Conservation (phyloP, 2,888 invertebrate species). For the Lucinisca nassula region DNA sequence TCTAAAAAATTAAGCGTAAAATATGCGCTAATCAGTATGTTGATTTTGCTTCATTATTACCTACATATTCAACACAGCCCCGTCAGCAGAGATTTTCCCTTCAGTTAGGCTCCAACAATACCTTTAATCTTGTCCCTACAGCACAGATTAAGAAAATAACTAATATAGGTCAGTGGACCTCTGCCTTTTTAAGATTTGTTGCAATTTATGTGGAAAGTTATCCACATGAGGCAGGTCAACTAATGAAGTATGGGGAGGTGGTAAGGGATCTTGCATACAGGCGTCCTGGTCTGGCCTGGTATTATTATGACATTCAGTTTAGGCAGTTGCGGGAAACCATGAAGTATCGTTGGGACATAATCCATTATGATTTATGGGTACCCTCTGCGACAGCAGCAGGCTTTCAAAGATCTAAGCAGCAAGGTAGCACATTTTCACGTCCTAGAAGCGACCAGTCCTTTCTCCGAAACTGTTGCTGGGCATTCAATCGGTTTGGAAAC, state of each 20-base stretch:
- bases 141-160: not conserved
- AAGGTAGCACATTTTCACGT: not conserved
- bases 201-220: slow-evolving; percentile 27
- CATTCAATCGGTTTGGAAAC: not conserved
- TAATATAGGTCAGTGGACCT: slow-evolving; percentile 23
- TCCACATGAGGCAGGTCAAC: slow-evolving; percentile 38
- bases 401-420: not conserved
- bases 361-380: not conserved
- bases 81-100: not conserved
- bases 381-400: not conserved
- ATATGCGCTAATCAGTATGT: not conserved
- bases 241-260: slow-evolving; percentile 52
- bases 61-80: not conserved
- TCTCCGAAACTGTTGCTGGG: slow-evolving; percentile 4
- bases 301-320: not conserved
- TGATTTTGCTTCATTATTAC: not conserved
- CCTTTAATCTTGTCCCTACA: not conserved
- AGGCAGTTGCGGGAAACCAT: not conserved
- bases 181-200: slow-evolving; percentile 38
- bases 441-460: not conserved
- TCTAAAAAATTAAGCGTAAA: not conserved
- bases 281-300: slow-evolving; percentile 8
- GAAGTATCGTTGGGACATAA: not conserved
- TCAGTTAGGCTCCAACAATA: not conserved
- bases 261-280: slow-evolving; percentile 38